Evolutionary conservation across 2,797 vertebrate genomes (phyloP), one percentile per base, ranked within the genome.

Genomic region (Cossypha caffra): DNA sequence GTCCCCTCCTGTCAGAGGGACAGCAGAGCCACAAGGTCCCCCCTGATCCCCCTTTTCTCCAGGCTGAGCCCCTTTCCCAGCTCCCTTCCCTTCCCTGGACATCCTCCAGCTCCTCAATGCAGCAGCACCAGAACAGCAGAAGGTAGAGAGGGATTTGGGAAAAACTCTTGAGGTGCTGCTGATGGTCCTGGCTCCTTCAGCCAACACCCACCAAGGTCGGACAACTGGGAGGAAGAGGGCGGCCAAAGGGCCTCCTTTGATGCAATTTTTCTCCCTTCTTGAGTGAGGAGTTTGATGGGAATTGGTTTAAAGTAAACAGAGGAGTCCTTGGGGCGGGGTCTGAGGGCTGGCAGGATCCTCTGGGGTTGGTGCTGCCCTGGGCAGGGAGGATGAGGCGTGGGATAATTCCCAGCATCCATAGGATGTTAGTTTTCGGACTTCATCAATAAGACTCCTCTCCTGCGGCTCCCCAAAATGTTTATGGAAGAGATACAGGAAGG

Each of bases 401-500:
- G 93, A 96, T 75, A 89, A 74, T 51, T 66, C 88, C 84, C 86
- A 52, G 78, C 84, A 37, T 5, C 96, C 94, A 74, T 47, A n/a
- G 93, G 92, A 93, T 93, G 93, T 96, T 86, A 89, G 86, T 94
- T 24, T 95, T 93, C 0, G 1, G 91, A 93, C 92, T 93, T 87
- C 95, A 96, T 95, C 92, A 95, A 95, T 93, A 93, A 89, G 88
- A 3, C 66, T 86, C 92, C 16, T 69, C 92, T 92, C 86, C 85
- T 48, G 73, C 0, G 2, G 45, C 91, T 93, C 91, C 95, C 94
- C 51, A 59, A 91, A 77, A 92, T 97, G 97, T 97, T 97, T 97
- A 97, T 66, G 84, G 61, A 96, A 96, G 93, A 94, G 94, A 94
- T 91, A 95, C 93, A 95, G 94, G 97, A 94, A 96, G 86, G 90